Conservation (phyloP, 2,113 vertebrate species). For the Opisthocomus hoazin region DNA sequence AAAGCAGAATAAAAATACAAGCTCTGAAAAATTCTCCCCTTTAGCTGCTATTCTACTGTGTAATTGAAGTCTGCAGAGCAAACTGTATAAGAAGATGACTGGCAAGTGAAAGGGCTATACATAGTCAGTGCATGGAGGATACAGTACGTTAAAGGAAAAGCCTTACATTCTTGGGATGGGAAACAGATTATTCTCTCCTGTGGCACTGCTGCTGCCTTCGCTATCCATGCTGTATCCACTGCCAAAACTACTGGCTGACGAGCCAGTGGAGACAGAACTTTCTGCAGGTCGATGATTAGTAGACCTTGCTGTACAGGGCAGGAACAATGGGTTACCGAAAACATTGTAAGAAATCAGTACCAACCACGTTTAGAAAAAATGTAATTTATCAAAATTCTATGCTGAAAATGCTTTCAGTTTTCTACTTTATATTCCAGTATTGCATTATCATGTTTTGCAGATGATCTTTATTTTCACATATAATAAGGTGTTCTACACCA, state of each 20-base stretch:
- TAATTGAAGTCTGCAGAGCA: neutral
- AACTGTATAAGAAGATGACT: neutral
- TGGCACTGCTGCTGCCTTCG: constrained; percentile 83
- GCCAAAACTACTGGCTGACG: constrained; percentile 89
- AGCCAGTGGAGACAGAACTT: constrained; percentile 84
- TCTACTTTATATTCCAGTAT: neutral
- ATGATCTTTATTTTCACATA: neutral
- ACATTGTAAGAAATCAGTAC: neutral
- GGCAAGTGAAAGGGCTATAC: neutral
- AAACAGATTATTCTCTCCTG: constrained; percentile 89
- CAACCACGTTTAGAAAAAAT: neutral
- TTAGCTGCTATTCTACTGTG: neutral
- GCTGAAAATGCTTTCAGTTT: neutral
- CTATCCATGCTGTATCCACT: constrained; percentile 88
- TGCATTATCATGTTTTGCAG: neutral
- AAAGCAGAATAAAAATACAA: neutral
- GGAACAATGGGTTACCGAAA: constrained; percentile 53
- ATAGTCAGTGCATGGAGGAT: neutral
- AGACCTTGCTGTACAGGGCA: constrained; percentile 81
- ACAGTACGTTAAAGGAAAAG: neutral
- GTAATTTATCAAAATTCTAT: neutral
- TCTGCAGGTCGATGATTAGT: constrained; percentile 83
- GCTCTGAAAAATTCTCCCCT: neutral
- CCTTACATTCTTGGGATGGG: constrained; percentile 94
- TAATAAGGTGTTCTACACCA: neutral